Percentiles rank a stretch among this genome's conserved stretches.
These are phyloP conservation scores for Atlantisia rogersi DNA, from an alignment of 2,113 vertebrate genomes.

Conservation along the genomic window DNA sequence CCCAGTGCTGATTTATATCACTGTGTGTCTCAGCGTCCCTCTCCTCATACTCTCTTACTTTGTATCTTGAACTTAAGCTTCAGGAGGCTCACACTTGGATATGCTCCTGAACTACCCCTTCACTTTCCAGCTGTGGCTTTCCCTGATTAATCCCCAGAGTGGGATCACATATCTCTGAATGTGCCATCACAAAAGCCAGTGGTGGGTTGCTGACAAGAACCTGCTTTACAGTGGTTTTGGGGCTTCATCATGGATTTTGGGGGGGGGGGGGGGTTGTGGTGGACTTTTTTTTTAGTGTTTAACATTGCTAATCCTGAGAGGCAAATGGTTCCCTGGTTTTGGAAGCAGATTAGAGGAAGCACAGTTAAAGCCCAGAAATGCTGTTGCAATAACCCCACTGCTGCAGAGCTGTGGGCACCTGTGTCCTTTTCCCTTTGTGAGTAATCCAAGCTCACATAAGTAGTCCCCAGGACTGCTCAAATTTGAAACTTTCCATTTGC, in stretches of 20 bases:
- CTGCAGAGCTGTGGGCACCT: not conserved
- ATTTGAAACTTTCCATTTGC: not conserved
- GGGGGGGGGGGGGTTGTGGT: fast-evolving
- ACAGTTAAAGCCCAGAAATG: not conserved
- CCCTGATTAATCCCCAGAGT: not conserved
- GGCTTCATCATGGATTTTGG: not conserved
- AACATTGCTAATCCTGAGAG: not conserved
- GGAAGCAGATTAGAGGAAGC: not conserved
- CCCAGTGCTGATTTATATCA: not conserved
- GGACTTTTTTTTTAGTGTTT: not conserved
- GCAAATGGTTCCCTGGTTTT: not conserved
- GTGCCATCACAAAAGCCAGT: not conserved
- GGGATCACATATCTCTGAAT: fast-evolving
- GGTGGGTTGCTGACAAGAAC: not conserved
- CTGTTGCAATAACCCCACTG: fast-evolving
- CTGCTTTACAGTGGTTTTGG: not conserved
- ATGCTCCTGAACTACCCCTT: not conserved
- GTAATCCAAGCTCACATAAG: not conserved
- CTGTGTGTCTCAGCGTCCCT: not conserved
- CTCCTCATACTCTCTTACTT: not conserved
- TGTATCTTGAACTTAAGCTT: not conserved
- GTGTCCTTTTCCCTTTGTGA: not conserved
- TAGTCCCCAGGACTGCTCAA: not conserved
- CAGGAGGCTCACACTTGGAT: not conserved
- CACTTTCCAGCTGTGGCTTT: not conserved